Percentiles rank a stretch among this genome's conserved stretches.
These are phyloP conservation scores for Sanderia malayensis DNA, from an alignment of 30 jellyfish, hydroid and myxozoan genomes.

Conservation along the genomic window DNA sequence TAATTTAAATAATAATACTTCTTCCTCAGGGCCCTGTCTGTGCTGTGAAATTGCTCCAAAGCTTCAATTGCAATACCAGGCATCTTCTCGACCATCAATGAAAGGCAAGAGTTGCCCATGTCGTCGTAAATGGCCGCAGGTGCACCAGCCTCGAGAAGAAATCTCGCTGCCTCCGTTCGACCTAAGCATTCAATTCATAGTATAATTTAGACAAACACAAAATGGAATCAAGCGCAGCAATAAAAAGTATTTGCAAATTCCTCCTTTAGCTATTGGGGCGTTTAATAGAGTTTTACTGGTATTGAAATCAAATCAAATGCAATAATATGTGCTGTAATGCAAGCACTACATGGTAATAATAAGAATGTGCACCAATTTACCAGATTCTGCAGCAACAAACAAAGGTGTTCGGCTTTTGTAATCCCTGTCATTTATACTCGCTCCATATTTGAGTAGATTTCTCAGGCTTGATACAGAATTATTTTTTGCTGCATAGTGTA, in stretches of 20 bases:
- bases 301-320: too few species aligned
- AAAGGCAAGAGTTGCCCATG: slow-evolving; percentile 88
- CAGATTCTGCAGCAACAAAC: slow-evolving; percentile 91
- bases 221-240: not conserved
- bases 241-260: too few species aligned
- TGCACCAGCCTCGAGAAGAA: slow-evolving; percentile 87
- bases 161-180: slow-evolving; percentile 86
- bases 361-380: slow-evolving; percentile 39
- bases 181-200: slow-evolving; percentile 36
- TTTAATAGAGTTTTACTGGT: too few species aligned
- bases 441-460: slow-evolving; percentile 59
- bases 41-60: slow-evolving; percentile 77
- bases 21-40: slow-evolving; percentile 86
- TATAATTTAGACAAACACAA: not conserved
- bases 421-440: slow-evolving; percentile 76
- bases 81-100: slow-evolving; percentile 87
- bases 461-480: slow-evolving; percentile 61
- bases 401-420: slow-evolving; percentile 80
- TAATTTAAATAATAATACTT: slow-evolving; percentile 65
- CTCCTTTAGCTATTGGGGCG: too few species aligned
- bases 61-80: slow-evolving; percentile 94
- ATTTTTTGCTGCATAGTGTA: slow-evolving; percentile 78
- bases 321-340: too few species aligned
- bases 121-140: slow-evolving; percentile 92
- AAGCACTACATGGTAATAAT: too few species aligned